Conservation (phyloP, 2,113 vertebrate species). For the Calonectris borealis region DNA sequence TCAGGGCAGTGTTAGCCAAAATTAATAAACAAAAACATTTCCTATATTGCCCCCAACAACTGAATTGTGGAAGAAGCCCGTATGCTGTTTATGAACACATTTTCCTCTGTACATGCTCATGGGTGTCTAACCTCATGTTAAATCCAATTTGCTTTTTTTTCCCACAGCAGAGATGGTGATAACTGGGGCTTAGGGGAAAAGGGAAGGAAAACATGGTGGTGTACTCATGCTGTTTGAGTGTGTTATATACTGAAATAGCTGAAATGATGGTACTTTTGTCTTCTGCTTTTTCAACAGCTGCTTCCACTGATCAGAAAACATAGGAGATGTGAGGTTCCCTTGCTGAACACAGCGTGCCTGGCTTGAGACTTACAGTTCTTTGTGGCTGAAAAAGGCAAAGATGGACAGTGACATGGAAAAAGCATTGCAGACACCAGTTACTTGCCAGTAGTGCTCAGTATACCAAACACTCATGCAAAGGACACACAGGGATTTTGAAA, state of each 20-base stretch:
- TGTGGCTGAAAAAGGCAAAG: slow-evolving; percentile 47
- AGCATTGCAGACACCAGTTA: background rate
- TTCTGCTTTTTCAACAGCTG: slow-evolving; percentile 67
- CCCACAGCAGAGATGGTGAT: background rate
- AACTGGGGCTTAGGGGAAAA: background rate
- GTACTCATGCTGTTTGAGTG: background rate
- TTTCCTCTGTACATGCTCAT: background rate
- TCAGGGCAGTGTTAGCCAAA: background rate
- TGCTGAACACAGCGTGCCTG: slow-evolving; percentile 59
- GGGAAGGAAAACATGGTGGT: background rate
- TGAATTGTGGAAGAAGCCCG: background rate
- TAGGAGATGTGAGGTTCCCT: slow-evolving; percentile 60
- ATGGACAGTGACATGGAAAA: background rate
- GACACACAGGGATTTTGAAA: slow-evolving; percentile 77
- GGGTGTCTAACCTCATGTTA: background rate
- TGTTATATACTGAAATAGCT: background rate
- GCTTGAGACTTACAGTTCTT: slow-evolving; percentile 60
- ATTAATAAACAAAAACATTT: background rate
- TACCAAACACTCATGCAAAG: slow-evolving; percentile 69
- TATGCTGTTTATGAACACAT: background rate
- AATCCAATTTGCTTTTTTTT: background rate
- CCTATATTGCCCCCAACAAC: background rate
- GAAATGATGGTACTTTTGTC: slow-evolving; percentile 16
- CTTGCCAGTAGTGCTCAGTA: slow-evolving; percentile 49
- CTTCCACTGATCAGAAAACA: slow-evolving; percentile 72